phyloP scores from a whole-genome alignment of 2,888 invertebrate genomes.

The Minunthozetes semirufus region DNA sequence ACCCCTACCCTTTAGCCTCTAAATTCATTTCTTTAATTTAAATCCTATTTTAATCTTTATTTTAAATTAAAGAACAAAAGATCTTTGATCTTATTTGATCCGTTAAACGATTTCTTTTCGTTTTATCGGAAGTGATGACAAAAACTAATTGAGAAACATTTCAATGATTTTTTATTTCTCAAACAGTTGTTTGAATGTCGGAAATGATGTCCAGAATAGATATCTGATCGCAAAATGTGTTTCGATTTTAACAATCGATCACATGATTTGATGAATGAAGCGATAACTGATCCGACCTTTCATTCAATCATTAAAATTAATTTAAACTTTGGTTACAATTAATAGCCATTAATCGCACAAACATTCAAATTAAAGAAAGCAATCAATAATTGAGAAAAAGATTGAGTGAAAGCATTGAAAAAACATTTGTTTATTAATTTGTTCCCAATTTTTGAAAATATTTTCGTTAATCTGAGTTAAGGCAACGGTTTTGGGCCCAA shows the following conservation, averaged over 20 bases:
- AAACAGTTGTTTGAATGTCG: slow-evolving; percentile 13
- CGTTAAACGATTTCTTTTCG: neutral
- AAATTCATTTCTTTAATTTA: neutral
- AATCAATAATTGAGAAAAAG: too few relatives aligned
- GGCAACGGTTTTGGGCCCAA: too few relatives aligned
- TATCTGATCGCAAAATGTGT: slow-evolving; percentile 6
- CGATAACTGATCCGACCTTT: slow-evolving; percentile 18
- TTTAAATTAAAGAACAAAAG: neutral
- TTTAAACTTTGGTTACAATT: neutral
- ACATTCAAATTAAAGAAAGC: too few relatives aligned
- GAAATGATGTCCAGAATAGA: slow-evolving; percentile 27
- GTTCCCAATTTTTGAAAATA: too few relatives aligned
- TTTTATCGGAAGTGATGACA: slow-evolving; percentile 9
- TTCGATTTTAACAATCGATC: neutral
- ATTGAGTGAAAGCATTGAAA: too few relatives aligned
- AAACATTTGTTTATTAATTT: too few relatives aligned
- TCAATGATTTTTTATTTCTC: slow-evolving; percentile 1
- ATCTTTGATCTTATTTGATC: slow-evolving; percentile 32
- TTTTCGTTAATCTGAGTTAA: too few relatives aligned
- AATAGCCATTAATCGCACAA: too few relatives aligned
- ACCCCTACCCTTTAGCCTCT: neutral
- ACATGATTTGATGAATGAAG: slow-evolving; percentile 12
- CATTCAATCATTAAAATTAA: neutral
- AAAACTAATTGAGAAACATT: slow-evolving; percentile 4
- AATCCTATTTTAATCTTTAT: neutral